phyloP scores from a whole-genome alignment of 1,140 invertebrate species.

The Atta cephalotes region DNA sequence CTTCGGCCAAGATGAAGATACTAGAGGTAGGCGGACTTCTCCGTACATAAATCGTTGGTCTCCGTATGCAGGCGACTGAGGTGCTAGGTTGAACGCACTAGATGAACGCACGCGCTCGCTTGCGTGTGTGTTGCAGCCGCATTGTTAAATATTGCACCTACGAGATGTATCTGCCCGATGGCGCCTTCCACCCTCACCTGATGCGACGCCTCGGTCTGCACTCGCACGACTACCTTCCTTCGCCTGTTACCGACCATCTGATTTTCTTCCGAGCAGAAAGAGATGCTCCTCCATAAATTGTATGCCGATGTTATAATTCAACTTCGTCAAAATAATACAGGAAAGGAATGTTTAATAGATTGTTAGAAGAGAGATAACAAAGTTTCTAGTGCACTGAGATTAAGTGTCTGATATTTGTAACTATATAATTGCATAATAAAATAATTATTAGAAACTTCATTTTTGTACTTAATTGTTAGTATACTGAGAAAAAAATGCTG shows the following conservation, averaged over 20 bases:
- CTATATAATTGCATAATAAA: no score
- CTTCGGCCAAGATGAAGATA: slow-evolving; percentile 82
- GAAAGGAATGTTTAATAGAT: not conserved
- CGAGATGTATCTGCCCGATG: slow-evolving; percentile 61
- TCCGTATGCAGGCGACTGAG: slow-evolving; percentile 76
- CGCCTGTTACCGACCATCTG: slow-evolving; percentile 36
- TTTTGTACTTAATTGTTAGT: no score
- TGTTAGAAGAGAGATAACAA: not conserved
- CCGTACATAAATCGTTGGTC: slow-evolving; percentile 80
- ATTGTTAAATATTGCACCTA: slow-evolving; percentile 75
- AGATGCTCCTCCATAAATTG: not conserved
- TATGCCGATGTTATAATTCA: slow-evolving; percentile 22
- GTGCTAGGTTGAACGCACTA: slow-evolving; percentile 79
- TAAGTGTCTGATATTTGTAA: no score
- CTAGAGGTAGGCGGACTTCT: slow-evolving; percentile 80
- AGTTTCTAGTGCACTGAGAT: not conserved
- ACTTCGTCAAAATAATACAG: not conserved
- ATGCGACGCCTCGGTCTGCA: slow-evolving; percentile 14
- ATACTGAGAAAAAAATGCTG: no score
- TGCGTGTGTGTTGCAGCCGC: slow-evolving; percentile 57
- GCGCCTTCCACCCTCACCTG: slow-evolving; percentile 59
- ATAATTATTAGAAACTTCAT: no score
- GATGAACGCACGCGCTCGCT: slow-evolving; percentile 70
- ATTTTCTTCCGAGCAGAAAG: slow-evolving; percentile 25
- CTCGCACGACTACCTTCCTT: slow-evolving; percentile 51